Evolutionary conservation across 2,888 invertebrate species (phyloP), one percentile per base, ranked within the genome.

Genomic region (Oasisia sp.): DNA sequence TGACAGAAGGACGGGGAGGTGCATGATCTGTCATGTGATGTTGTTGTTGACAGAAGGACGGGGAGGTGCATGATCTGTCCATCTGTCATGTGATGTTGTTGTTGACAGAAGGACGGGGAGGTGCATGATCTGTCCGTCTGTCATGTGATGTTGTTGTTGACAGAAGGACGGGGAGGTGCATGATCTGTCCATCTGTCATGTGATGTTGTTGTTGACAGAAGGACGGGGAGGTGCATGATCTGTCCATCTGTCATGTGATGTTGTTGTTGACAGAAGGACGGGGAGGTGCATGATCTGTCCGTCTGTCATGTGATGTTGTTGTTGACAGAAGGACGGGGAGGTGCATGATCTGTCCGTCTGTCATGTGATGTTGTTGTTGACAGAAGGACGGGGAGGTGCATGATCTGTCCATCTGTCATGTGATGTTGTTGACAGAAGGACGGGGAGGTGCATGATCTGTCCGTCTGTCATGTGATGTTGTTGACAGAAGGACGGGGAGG

Each of bases 101-200:
- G 90, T 90, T 32, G 38, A 38, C 94, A 96, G 96, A 96, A 95
- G 95, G 96, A 96, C 7, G 95, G 95, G 91, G 95, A 96, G 93
- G 94, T 95, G 38, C 94, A 95, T 89, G 96, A 95, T 0, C 94
- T 96, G 92, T 97, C 97, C 9, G 98, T n/a, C n/a, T n/a, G n/a
- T n/a, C n/a, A n/a, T n/a, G n/a, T n/a, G n/a, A n/a, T n/a, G n/a
- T n/a, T n/a, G n/a, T n/a, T 92, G 90, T 90, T 32, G 38, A 38
- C 94, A 96, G 96, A 96, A 95, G 95, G 96, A 96, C 7, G 95
- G 95, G 91, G 95, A 96, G 93, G 94, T 95, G 38, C 94, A 95
- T 89, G 96, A 95, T 0, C 94, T 96, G 92, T 97, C 97, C n/a
- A n/a, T n/a, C n/a, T n/a, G n/a, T n/a, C n/a, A n/a, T n/a, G n/a